Evolutionary conservation across 2,888 invertebrate genomes (phyloP), one percentile per base, ranked within the genome.

Genomic region (Calameuta idolon): DNA sequence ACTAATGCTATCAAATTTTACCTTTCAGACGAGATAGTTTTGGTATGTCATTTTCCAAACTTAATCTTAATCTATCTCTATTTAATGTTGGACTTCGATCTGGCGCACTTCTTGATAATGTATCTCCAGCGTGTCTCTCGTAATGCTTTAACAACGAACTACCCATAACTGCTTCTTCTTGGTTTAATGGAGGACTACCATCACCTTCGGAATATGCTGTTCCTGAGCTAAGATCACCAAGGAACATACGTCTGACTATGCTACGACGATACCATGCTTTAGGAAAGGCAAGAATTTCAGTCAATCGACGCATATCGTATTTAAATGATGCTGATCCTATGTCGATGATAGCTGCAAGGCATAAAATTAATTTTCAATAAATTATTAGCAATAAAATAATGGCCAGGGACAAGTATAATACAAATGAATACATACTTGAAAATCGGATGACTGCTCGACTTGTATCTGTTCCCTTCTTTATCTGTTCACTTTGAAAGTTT

Each of bases 181-280:
- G 89, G 83, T 89, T 91, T 5, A 89, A 81, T 4, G 87, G 87
- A 11, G 87, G 87, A 55, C 87, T 88, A 12, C 90, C 89, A 31
- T 92, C 92, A 1, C 90, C 92, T 76, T 92, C 92, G 34, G 92
- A 91, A 77, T 92, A 92, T 0, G 92, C 91, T 0, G 92, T 87
- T 30, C 90, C 92, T 69, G 92, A 93, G 88, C 96, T 97, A 78
- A 98, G 94, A 92, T 99, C 99, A 0, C 99, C 98, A 76, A 98
- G 94, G 92, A 98, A 98, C 88, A 99, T 94, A 34, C 98, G 93
- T 11, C 98, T 93, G 37, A 99, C 98, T 87, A 99, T 97, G 84
- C 97, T 97, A 69, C 98, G 94, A 3, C 99, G 93, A 92, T 99
- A 99, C 99, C 99, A 99, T 23, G 99, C 99, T 92, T 98, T 98